Evolutionary conservation across 2,797 vertebrate species (phyloP), one percentile per base, ranked within the genome.

Genomic region (Echeneis naucrates): DNA sequence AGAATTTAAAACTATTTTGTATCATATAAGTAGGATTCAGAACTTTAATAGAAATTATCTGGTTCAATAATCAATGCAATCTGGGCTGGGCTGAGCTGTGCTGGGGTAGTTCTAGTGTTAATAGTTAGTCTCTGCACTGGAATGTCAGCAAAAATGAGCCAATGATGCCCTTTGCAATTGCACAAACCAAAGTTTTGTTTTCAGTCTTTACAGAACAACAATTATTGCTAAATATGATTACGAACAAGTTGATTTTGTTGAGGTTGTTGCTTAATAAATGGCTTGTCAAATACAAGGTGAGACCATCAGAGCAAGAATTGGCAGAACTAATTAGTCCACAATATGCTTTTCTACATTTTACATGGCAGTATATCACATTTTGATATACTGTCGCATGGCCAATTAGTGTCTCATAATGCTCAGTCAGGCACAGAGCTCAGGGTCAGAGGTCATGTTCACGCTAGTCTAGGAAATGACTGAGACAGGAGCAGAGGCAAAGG

Each of bases 351-450:
- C 59, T 50, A 64, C 74, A 74, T 84, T 79, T 79, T 83, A 83
- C 87, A 87, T 73, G 64, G 72, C 77, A 83, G 75, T 87, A 80
- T 75, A 82, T 84, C 81, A 85, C 67, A 60, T 63, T 81, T 48
- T 86, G 81, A 88, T 88, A 73, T 82, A 86, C 74, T 84, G 85
- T 80, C 84, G 83, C 84, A 90, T 13, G 79, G 81, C 79, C 84
- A 89, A 87, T 90, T 88, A 90, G 77, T 78, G 83, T 86, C 84
- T 70, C 85, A 71, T 83, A 84, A 87, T 80, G 80, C 81, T 91
- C 87, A 87, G 77, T 90, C 81, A 89, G 83, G 77, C 87, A 82
- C 77, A 81, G 75, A 83, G 84, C 82, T 75, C 1, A 1, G 57
- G 82, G 84, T 89, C 86, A 89, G 14, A 81, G 88, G 87, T 89